Conservation (phyloP, 2,888 invertebrate species). For the Sarcophaga subvicina region DNA sequence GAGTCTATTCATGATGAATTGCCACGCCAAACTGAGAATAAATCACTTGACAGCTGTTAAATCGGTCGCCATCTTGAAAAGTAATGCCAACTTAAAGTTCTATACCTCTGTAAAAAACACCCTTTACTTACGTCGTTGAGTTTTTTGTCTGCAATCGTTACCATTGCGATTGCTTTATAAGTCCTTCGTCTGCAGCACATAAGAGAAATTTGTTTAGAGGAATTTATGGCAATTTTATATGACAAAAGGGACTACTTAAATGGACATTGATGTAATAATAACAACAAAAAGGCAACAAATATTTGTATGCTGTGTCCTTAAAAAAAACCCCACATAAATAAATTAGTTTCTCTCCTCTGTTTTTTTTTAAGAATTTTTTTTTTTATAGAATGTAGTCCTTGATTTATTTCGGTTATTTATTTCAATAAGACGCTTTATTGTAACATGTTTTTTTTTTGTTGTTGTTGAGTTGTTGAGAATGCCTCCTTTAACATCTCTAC, state of each 20-base stretch:
- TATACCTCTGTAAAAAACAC: too few relatives aligned
- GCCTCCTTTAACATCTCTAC: too few relatives aligned
- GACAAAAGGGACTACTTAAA: slow-evolving; percentile 69
- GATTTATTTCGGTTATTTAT: slow-evolving; percentile 21
- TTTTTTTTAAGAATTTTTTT: neutral
- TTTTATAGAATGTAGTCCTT: neutral
- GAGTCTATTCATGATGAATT: too few relatives aligned
- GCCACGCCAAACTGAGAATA: too few relatives aligned
- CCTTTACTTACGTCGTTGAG: too few relatives aligned
- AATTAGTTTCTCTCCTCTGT: slow-evolving; percentile 20
- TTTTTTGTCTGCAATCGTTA: slow-evolving; percentile 16
- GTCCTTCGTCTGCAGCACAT: slow-evolving; percentile 28
- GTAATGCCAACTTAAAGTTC: too few relatives aligned
- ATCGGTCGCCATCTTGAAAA: too few relatives aligned
- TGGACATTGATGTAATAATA: slow-evolving; percentile 65
- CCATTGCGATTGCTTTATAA: neutral
- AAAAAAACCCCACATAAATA: slow-evolving; percentile 48
- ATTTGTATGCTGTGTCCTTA: neutral
- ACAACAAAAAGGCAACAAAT: slow-evolving; percentile 35
- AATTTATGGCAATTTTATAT: slow-evolving; percentile 68
- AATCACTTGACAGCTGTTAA: too few relatives aligned
- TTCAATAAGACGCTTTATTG: slow-evolving; percentile 28
- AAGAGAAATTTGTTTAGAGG: slow-evolving; percentile 61
- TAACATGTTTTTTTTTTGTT: neutral
- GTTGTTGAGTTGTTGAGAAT: too few relatives aligned